Base-by-base conservation (phyloP, 2,888 invertebrate genomes). In the Cancer borealis region DNA sequence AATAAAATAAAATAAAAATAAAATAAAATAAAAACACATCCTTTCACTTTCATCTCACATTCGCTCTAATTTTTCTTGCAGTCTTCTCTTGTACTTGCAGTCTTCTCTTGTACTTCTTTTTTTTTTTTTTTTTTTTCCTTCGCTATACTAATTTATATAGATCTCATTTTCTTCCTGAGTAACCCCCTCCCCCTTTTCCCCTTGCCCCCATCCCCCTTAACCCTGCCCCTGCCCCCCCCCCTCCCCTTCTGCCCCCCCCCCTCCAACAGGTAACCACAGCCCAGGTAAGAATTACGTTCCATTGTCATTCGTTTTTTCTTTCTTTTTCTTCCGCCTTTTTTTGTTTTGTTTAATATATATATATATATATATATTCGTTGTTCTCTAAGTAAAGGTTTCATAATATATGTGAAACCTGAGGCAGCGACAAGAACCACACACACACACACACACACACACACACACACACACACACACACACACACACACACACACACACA, bases 31-130 rank as follows among this genome's bases (percentile, higher is more conserved):
- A 30, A 12, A 30, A 30, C 30, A 26, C 10, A 17, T 21, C 47
- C 88, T 88, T 88, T 88, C 46, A 47, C 88, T 30, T 26, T 88
- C 47, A 30, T 88, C 88, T 88, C 88, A 47, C 47, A n/a, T 30
- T 88, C 46, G 4, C 0, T 46, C 39, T n/a, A n/a, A n/a, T n/a
- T n/a, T n/a, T n/a, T n/a, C n/a, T n/a, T n/a, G n/a, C 60, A 26
- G 14, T 54, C 60, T 91, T 39, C 39, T 39, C 39, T 39, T 39
- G 39, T 39, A 2, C 39, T 39, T 39, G 39, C n/a, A n/a, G n/a
- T n/a, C n/a, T n/a, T n/a, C n/a, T n/a, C n/a, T n/a, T n/a, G n/a
- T n/a, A n/a, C n/a, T n/a, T 60, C 49, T 91, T 91, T 10, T 12
- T 49, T 39, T n/a, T 90, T 90, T 26, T 26, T 49, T 45, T 26